Conservation (phyloP, 2,113 vertebrate species). For the Girardinichthys multiradiatus region DNA sequence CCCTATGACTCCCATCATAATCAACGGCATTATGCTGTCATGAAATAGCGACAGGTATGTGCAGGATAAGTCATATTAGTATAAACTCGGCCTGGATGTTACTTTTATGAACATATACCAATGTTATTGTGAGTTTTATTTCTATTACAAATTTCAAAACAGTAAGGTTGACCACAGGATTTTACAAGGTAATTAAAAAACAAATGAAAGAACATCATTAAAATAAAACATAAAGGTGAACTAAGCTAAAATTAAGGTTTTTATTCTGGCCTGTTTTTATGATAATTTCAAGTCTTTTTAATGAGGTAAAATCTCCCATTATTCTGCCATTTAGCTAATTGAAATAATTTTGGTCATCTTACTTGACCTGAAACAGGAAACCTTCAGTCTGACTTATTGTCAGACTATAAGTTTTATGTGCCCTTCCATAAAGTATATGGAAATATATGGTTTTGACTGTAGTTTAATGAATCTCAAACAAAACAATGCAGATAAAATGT, state of each 20-base stretch:
- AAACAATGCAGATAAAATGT: background rate
- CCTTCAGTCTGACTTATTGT: background rate
- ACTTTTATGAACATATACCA: no score
- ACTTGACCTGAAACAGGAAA: no score
- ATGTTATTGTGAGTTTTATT: background rate
- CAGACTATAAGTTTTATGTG: background rate
- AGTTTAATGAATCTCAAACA: background rate
- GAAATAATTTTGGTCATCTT: no score
- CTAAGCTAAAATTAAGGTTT: no score
- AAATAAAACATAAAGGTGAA: background rate
- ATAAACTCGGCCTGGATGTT: background rate
- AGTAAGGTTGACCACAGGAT: background rate
- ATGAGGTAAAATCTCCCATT: no score
- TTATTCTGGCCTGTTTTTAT: no score
- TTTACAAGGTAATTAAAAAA: no score
- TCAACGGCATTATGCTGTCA: background rate
- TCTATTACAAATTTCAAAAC: background rate
- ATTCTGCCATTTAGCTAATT: no score
- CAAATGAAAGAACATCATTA: background rate
- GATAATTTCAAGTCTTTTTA: no score
- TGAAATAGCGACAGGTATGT: conserved; percentile 59
- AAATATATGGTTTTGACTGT: background rate
- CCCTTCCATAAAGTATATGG: background rate
- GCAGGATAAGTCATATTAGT: background rate
- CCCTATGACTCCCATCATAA: background rate